Evolutionary conservation across 2,797 vertebrate species (phyloP), one percentile per base, ranked within the genome.

Genomic region (Manis crassicaudata): DNA sequence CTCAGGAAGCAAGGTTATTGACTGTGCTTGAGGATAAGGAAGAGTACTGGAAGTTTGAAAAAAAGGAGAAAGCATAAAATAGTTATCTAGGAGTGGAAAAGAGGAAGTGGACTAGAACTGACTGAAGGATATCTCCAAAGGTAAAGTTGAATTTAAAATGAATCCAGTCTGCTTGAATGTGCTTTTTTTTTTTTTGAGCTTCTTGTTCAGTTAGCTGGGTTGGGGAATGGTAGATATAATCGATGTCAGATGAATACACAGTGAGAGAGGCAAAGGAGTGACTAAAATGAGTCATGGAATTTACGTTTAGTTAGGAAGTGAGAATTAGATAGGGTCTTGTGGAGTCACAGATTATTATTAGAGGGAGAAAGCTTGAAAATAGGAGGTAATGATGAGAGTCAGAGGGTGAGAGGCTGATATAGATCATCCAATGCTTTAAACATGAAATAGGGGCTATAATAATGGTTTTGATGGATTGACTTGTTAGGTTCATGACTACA

Each of bases 401-500:
- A 75, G 67, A 68, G 72, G 50, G 6, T 58, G 12, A 65, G 21
- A 40, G 56, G 23, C 58, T 46, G 16, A 43, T 32, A 67, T 12
- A 21, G 32, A 60, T 54, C 37, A 43, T 32, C 63, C 79, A 52
- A 0, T 94, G 58, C 43, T 94, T 72, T 88, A 60, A 82, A 82
- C 77, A 46, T 72, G 63, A 23, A 62, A 81, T 83, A 91, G 6
- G 43, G 92, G 79, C 29, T 95, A 46, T 83, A 96, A 72, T 97
- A 46, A 12, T 88, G 73, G 58, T 67, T 80, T 93, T 76, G 85
- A 92, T 98, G 97, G 81, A 73, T 97, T 94, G 46, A 85, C 82
- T 97, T 97, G 6, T 96, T 98, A 99, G 99, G 99, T 99, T 87
- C 99, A 99, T 93, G 99, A 99, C 98, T 99, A 99, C 97, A 99